Conservation (phyloP, 2,797 vertebrate species). For the Phoebastria nigripes region DNA sequence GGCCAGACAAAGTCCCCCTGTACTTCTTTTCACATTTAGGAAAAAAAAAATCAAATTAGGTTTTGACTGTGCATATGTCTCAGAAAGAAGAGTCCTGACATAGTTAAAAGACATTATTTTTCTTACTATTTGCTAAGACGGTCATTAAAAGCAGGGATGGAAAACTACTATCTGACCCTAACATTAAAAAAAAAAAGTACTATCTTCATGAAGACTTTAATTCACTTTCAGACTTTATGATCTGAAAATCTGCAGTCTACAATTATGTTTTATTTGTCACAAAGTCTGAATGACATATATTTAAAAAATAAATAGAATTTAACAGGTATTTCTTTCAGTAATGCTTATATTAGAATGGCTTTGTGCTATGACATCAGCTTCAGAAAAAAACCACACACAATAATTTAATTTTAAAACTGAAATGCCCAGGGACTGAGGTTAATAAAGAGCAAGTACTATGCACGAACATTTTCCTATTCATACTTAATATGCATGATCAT, state of each 20-base stretch:
- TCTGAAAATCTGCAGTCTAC: neutral
- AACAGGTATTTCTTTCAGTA: neutral
- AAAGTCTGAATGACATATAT: neutral
- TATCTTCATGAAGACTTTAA: neutral
- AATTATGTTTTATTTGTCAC: neutral
- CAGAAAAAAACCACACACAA: neutral
- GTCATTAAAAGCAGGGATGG: neutral
- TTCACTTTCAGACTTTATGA: neutral
- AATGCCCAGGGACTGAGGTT: neutral
- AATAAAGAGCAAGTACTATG: slow-evolving; percentile 26
- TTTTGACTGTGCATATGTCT: rapidly evolving
- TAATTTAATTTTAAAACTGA: slow-evolving; percentile 37
- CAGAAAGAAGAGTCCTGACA: neutral
- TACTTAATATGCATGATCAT: neutral
- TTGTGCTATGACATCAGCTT: neutral
- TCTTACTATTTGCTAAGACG: neutral
- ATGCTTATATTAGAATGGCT: neutral
- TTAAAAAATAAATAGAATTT: neutral
- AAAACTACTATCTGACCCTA: neutral
- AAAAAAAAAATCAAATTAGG: neutral
- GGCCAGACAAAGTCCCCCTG: neutral
- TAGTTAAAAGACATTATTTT: neutral
- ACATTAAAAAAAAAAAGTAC: neutral
- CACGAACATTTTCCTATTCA: neutral
- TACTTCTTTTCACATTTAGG: neutral